Base-by-base conservation (phyloP, 2,797 vertebrate species). In the Peromyscus attwateri region DNA sequence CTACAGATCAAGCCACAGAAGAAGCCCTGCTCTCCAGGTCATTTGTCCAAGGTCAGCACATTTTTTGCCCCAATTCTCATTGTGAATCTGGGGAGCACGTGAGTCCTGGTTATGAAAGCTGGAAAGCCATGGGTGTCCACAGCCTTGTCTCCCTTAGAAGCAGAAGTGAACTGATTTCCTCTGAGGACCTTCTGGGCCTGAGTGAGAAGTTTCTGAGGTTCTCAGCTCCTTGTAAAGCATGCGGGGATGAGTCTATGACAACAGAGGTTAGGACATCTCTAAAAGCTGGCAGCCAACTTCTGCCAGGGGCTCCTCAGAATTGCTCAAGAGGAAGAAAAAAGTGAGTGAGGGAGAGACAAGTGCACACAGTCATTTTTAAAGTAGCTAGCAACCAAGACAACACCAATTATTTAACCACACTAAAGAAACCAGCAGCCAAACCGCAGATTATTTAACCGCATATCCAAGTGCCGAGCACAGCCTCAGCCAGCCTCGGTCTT, bases 381-480 rank as follows among this genome's bases (percentile, higher is more conserved):
- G 96, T 97, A 97, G 97, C 96, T 94, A 88, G 94, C 96, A 94
- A 97, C 96, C 96, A 93, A 97, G 95, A 97, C 97, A 97, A 95
- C 95, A 92, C 96, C 97, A 96, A 97, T 98, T 97, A 98, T 97
- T 98, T 97, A 97, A 98, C 97, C 98, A 97, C 98, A 98, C 95
- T 90, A 97, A 97, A 98, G 97, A 90, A 96, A 96, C 96, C 97
- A 97, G 94, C 96, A 96, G 96, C 94, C 97, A 97, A 97, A 98
- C 98, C 97, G 97, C 97, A 98, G 95, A 97, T 98, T 94, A 98
- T 97, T 97, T 97, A 98, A 98, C 97, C 92, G 10, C 81, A 40
- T 94, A 95, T 82, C 95, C 95, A 95, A 97, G 92, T 95, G 97
- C 97, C 62, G 83, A 97, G 55, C 91, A 68, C 60, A 92, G 97